These are phyloP conservation scores for Phalera bucephala DNA, from an alignment of 2,888 invertebrate species.

Conservation along the genomic window DNA sequence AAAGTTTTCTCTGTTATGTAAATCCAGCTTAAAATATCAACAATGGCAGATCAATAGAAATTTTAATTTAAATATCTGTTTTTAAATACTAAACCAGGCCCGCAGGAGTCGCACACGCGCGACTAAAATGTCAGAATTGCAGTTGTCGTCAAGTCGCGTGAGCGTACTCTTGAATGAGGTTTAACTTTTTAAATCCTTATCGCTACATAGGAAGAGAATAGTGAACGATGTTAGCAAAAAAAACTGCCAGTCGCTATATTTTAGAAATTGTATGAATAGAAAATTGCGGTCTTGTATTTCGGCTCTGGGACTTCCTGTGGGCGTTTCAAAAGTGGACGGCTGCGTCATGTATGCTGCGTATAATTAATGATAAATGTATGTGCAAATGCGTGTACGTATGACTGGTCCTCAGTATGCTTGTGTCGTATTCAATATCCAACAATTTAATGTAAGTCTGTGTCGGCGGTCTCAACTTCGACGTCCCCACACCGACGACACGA, in stretches of 20 bases:
- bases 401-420: conserved; percentile 45
- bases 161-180: neutral
- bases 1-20: no score
- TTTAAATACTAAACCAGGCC: neutral
- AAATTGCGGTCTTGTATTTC: conserved; percentile 37
- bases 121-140: no score
- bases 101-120: neutral
- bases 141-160: neutral
- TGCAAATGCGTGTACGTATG: conserved; percentile 37
- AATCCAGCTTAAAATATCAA: neutral
- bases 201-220: neutral
- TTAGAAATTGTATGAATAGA: conserved; percentile 7
- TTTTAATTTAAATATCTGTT: neutral
- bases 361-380: conserved; percentile 24
- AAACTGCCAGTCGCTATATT: conserved; percentile 12
- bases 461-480: conserved; percentile 36
- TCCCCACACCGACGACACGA: neutral
- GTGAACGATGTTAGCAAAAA: neutral
- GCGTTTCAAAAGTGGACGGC: conserved; percentile 38
- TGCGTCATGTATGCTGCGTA: conserved; percentile 26
- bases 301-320: conserved; percentile 39
- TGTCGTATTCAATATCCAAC: conserved; percentile 56
- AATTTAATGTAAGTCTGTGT: conserved; percentile 36
- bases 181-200: neutral
- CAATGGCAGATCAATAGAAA: neutral